These are phyloP conservation scores for Ptychadena robeensis DNA, from an alignment of 2,797 vertebrate genomes.

Conservation along the genomic window DNA sequence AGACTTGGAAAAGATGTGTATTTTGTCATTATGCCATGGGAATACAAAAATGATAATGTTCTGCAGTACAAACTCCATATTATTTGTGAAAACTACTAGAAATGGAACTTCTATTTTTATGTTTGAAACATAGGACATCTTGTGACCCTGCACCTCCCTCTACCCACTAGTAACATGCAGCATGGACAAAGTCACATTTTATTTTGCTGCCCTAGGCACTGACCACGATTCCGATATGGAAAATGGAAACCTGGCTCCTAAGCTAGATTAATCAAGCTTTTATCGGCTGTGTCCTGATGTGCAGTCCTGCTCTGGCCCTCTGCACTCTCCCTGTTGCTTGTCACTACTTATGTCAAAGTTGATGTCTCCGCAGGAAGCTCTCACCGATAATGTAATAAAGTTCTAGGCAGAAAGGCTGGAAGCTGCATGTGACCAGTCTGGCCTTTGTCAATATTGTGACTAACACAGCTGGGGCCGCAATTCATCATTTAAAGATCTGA, in stretches of 20 bases:
- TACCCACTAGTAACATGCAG: no score
- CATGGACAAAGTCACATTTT: no score
- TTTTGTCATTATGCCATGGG: no score
- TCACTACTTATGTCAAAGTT: conserved; percentile 1
- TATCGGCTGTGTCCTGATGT: not conserved
- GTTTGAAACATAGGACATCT: no score
- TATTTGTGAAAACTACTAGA: no score
- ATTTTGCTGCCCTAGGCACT: no score
- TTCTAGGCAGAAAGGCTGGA: conserved; percentile 19
- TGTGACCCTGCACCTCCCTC: no score
- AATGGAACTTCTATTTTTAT: no score
- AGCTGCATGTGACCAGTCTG: conserved; percentile 35
- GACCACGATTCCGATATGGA: not conserved
- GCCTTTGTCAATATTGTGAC: conserved; percentile 49
- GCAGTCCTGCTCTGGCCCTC: not conserved
- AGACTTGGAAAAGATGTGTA: no score
- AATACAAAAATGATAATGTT: no score
- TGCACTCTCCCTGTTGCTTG: not conserved
- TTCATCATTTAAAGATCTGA: conserved; percentile 22
- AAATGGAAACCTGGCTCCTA: not conserved
- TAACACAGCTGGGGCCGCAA: conserved; percentile 11
- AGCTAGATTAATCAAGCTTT: not conserved
- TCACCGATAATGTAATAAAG: conserved; percentile 44
- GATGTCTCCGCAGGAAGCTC: conserved; percentile 40
- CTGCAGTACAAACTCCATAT: no score